Percentiles rank a stretch among this genome's conserved stretches.
Evolutionary conservation across 1,140 invertebrate genomes (phyloP).

Genomic region (Lordiphosa collinella): DNA sequence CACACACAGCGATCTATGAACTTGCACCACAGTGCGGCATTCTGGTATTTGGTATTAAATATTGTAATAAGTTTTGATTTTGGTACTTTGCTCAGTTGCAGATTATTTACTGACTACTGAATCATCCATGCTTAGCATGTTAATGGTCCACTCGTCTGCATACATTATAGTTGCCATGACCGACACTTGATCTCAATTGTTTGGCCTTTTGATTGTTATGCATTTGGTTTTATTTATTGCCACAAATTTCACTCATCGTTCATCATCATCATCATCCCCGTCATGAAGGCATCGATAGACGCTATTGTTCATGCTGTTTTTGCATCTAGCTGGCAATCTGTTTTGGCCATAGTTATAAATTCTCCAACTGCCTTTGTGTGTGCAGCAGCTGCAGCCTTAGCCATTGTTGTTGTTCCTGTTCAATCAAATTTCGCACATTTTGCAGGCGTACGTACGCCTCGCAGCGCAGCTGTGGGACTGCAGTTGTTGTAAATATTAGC

Average conservation of each 20-base stretch:
- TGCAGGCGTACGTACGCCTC: no score
- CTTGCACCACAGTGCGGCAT: constrained; percentile 22
- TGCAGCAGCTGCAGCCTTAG: constrained; percentile 31
- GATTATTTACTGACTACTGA: constrained; percentile 34
- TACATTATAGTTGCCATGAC: constrained; percentile 4
- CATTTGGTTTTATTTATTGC: constrained; percentile 55
- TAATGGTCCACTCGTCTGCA: constrained; percentile 46
- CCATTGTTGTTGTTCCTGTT: constrained; percentile 33
- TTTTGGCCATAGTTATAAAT: constrained; percentile 65
- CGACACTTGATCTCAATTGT: constrained; percentile 13
- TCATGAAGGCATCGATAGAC: constrained; percentile 15
- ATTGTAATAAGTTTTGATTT: constrained; percentile 8
- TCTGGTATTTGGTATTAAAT: constrained; percentile 28
- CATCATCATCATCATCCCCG: constrained; percentile 39
- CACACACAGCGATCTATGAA: constrained; percentile 8
- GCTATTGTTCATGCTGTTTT: constrained; percentile 35
- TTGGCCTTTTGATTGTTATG: constrained; percentile 39
- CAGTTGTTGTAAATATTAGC: constrained; percentile 60
- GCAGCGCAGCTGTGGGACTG: constrained; percentile 26
- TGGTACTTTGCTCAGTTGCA: constrained; percentile 34
- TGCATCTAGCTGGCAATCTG: constrained; percentile 45
- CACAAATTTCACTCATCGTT: constrained; percentile 59
- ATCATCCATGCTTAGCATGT: constrained; percentile 10
- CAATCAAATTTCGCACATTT: constrained; percentile 18
- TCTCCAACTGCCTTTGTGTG: constrained; percentile 48